Percentiles rank a stretch among this genome's conserved stretches.
phyloP scores from a whole-genome alignment of 64 coral and sea anemone species.

The Stichodactyla helianthus region DNA sequence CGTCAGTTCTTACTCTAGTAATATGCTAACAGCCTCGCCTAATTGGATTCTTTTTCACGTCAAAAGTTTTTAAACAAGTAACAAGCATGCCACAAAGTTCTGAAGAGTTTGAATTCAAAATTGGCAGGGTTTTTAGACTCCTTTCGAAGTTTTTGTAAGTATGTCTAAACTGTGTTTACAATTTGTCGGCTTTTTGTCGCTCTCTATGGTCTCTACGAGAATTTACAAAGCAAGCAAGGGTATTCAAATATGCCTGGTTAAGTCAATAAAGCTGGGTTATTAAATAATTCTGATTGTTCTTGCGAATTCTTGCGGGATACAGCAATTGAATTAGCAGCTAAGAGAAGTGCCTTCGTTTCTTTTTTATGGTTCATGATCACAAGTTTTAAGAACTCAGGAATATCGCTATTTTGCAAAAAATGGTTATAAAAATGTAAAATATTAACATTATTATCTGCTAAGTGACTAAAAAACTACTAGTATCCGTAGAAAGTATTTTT shows the following conservation, averaged over 20 bases:
- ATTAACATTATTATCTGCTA: neutral
- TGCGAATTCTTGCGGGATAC: neutral
- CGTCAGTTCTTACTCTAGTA: neutral
- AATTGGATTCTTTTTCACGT: neutral
- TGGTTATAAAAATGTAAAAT: neutral
- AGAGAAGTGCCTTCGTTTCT: neutral
- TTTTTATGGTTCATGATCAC: neutral
- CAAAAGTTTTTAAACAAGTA: neutral
- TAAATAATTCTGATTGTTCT: conserved; percentile 16
- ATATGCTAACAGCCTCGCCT: neutral
- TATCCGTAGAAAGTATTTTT: neutral
- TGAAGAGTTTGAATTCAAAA: neutral
- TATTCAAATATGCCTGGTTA: neutral
- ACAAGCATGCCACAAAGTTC: neutral
- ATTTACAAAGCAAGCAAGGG: conserved; percentile 7
- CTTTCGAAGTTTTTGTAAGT: neutral
- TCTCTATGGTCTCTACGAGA: neutral
- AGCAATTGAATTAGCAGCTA: neutral
- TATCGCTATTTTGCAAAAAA: neutral
- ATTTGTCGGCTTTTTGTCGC: conserved; percentile 19
- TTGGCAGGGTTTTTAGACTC: neutral
- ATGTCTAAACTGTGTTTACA: neutral
- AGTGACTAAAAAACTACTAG: too few relatives aligned
- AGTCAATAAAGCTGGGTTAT: conserved; percentile 14
- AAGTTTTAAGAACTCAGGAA: neutral